Percentiles rank a stretch among this genome's conserved stretches.
These are phyloP conservation scores for Natator depressus DNA, from an alignment of 2,113 vertebrate genomes.

Conservation along the genomic window DNA sequence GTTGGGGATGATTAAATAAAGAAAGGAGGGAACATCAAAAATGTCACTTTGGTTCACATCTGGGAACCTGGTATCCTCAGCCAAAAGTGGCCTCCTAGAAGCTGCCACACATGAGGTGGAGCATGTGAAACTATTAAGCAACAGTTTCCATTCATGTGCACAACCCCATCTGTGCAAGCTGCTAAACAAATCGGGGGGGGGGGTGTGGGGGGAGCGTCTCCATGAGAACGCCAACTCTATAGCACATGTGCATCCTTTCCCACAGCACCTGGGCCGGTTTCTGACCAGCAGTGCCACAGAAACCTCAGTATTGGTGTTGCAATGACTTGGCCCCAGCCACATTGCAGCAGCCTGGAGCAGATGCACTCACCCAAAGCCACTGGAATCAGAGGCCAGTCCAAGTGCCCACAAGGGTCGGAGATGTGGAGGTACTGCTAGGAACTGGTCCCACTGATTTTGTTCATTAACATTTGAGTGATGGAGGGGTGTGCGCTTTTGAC, in stretches of 20 bases:
- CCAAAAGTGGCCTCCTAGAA: fast-evolving
- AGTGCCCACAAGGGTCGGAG: too few relatives aligned
- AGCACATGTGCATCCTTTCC: neutral
- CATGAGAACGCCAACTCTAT: neutral
- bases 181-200: fast-evolving
- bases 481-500: neutral
- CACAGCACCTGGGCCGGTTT: conserved; percentile 43
- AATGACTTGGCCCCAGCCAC: conserved; percentile 1
- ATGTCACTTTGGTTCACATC: neutral
- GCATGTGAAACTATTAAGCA: fast-evolving
- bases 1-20: neutral
- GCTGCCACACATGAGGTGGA: neutral
- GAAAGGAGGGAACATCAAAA: neutral
- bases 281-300: conserved; percentile 37
- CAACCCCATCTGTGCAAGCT: neutral
- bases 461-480: neutral
- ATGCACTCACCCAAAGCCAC: neutral
- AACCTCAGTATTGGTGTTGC: conserved; percentile 45
- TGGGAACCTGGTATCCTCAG: fast-evolving
- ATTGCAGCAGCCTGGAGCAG: neutral
- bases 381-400: neutral
- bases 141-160: neutral
- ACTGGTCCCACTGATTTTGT: neutral
- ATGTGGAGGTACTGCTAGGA: neutral
- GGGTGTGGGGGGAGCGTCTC: neutral